Evolutionary conservation across 2,113 vertebrate species (phyloP).

Genomic region (Oreochromis tanganicae): DNA sequence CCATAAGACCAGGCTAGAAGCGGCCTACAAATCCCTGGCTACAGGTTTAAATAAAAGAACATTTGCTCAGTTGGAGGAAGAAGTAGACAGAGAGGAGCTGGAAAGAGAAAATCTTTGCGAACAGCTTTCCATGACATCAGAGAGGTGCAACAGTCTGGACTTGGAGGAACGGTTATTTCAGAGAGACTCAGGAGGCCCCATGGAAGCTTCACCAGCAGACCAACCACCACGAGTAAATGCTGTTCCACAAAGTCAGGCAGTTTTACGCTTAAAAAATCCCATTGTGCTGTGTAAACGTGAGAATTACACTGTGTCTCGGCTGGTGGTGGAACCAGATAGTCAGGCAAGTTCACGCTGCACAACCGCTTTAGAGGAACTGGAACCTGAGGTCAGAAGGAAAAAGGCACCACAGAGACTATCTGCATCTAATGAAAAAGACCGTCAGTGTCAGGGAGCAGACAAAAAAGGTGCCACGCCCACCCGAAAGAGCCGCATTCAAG

Average conservation of each 20-base stretch:
- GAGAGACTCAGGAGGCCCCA: conserved; percentile 20
- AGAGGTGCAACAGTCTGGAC: neutral
- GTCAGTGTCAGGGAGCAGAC: conserved; percentile 30
- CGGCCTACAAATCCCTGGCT: conserved; percentile 72
- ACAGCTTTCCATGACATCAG: neutral
- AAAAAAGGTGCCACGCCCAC: neutral
- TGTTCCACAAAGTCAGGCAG: neutral
- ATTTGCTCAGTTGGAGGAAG: conserved; percentile 76
- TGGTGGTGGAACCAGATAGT: conserved; percentile 76
- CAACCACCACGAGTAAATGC: neutral
- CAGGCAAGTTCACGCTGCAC: conserved; percentile 37
- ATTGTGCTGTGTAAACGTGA: neutral
- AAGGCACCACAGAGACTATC: neutral
- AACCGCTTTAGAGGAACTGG: conserved; percentile 21
- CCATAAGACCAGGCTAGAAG: conserved; percentile 57
- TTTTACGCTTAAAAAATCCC: neutral
- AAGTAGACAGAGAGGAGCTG: conserved; percentile 49
- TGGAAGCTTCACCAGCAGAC: conserved; percentile 40
- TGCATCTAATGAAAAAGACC: conserved; percentile 17
- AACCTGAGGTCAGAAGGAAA: neutral
- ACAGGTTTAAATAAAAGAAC: conserved; percentile 38
- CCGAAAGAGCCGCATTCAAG: neutral
- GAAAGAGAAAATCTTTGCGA: neutral
- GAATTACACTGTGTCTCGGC: conserved; percentile 67
- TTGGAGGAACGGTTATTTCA: conserved; percentile 5